Base-by-base conservation (phyloP, 92 coral and sea anemone species). In the Chrysogorgia sp. region DNA sequence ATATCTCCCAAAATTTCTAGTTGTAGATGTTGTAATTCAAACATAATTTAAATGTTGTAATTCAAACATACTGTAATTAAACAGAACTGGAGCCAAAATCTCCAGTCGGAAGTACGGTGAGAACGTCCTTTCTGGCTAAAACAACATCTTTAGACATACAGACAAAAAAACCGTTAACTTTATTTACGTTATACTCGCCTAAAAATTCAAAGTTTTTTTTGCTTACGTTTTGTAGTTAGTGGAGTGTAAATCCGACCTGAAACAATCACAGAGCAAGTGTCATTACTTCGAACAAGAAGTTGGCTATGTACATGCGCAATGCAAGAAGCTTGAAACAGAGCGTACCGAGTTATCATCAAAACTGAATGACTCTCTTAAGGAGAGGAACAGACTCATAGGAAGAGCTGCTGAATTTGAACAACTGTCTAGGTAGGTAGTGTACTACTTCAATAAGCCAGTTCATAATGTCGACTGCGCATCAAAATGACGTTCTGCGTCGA, bases 381-480 rank as follows among this genome's bases (percentile, higher is more conserved):
- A 96, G 58, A 89, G 99, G 75, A 96, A 96, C 79, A 82, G 90
- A 2, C 80, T 96, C 48, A 96, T 85, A 75, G 87, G 87, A 62
- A 81, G 89, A 71, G 86, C 90, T 17, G 97, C 99, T 2, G 99
- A 96, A 60, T 71, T 96, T 31, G 89, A 96, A 52, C 93, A 92
- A 76, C 88, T 92, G 37, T 88, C 76, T 85, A 96, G 99, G 99
- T 92, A 21, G 55, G 23, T 57, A 25, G 45, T n/a, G n/a, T 10
- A 7, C 47, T 13, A 63, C 0, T 29, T 32, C 17, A 70, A n/a
- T n/a, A n/a, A n/a, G n/a, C n/a, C n/a, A n/a, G n/a, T n/a, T n/a
- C n/a, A n/a, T n/a, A n/a, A n/a, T n/a, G n/a, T n/a, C n/a, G n/a
- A n/a, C n/a, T n/a, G n/a, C n/a, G n/a, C n/a, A n/a, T n/a, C n/a